phyloP scores from a whole-genome alignment of 2,113 vertebrate genomes.

The Dicaeum eximium region DNA sequence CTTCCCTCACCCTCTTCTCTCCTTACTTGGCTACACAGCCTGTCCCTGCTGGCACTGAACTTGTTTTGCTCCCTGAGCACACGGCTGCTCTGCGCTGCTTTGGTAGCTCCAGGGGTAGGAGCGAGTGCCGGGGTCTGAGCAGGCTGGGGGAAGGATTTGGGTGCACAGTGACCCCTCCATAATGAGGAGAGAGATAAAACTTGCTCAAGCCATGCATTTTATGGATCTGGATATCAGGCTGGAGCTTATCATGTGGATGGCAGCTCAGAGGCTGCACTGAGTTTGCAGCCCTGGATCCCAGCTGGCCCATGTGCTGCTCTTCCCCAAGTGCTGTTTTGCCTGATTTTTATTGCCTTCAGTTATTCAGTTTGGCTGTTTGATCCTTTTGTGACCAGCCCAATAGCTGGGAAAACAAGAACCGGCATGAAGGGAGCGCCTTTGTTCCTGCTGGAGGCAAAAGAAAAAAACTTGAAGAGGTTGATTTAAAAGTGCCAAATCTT shows the following conservation, averaged over 20 bases:
- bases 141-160: neutral
- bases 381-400: neutral
- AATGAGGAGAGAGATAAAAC: fast-evolving
- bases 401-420: neutral
- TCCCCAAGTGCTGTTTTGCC: neutral
- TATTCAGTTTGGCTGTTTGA: neutral
- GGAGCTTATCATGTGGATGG: neutral
- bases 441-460: neutral
- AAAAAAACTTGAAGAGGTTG: neutral
- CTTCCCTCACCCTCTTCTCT: neutral
- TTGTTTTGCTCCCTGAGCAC: neutral
- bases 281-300: neutral
- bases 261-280: fast-evolving
- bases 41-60: neutral
- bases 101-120: fast-evolving
- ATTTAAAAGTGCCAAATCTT: neutral
- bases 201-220: neutral
- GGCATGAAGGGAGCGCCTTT: neutral
- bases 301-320: neutral
- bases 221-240: neutral
- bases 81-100: neutral
- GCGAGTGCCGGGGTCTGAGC: too few species aligned
- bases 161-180: neutral
- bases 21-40: neutral
- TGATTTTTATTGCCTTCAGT: neutral